These are phyloP conservation scores for Mustelus asterias DNA, from an alignment of 2,113 vertebrate genomes.

Conservation along the genomic window DNA sequence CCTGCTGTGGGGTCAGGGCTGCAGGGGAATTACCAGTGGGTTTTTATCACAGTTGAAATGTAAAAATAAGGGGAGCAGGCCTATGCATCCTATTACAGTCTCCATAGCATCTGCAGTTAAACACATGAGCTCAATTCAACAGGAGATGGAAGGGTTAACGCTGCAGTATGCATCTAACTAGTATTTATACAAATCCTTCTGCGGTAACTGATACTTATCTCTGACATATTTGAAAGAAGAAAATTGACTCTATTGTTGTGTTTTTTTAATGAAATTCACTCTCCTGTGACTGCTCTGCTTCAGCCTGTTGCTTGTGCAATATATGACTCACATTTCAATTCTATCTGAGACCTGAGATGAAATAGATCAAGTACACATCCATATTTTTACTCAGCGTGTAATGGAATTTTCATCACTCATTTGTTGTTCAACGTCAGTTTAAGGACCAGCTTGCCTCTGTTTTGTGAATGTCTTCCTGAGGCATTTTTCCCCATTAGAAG, in stretches of 20 bases:
- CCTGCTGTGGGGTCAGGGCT: too few relatives aligned
- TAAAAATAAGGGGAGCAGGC: background rate
- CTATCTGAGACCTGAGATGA: background rate
- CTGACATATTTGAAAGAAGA: constrained; percentile 23
- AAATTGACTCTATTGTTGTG: constrained; percentile 30
- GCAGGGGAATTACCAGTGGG: background rate
- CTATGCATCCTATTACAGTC: background rate
- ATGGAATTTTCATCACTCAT: constrained; percentile 17
- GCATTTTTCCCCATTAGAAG: background rate
- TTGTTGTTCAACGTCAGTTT: constrained; percentile 2
- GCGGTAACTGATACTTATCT: constrained; percentile 17
- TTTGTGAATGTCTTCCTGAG: constrained; percentile 11
- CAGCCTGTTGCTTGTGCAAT: constrained; percentile 21
- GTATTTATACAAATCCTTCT: constrained; percentile 20
- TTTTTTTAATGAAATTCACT: constrained; percentile 27
- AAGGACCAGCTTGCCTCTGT: background rate
- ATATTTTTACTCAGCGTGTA: constrained; percentile 32
- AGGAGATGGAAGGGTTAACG: background rate
- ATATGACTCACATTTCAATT: constrained; percentile 17
- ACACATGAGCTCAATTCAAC: background rate
- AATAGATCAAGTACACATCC: constrained; percentile 18
- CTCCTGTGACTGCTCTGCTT: constrained; percentile 28
- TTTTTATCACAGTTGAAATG: background rate
- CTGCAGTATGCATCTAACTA: background rate
- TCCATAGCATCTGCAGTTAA: background rate